Evolutionary conservation across 92 coral and sea anemone genomes (phyloP), one percentile per base, ranked within the genome.

Genomic region (Pocillopora meandrina): DNA sequence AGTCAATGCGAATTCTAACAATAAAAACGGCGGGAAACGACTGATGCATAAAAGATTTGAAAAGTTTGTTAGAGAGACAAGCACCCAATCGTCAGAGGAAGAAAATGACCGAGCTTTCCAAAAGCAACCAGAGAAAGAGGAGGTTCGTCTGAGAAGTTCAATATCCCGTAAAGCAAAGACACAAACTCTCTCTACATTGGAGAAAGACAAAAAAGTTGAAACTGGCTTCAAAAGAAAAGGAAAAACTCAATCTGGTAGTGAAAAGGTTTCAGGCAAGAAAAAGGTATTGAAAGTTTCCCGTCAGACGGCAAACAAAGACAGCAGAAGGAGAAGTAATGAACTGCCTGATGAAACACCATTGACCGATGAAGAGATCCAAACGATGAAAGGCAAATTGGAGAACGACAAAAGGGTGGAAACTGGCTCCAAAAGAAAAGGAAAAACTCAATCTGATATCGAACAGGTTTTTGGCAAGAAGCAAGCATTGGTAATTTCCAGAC

Each of bases 331-430:
- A 15, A 26, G 20, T 31, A 56, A 35, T 21, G 65, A 6, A 16
- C 9, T 61, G n/a, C 18, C 72, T 73, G 85, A 78, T 60, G 95
- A 68, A 26, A 76, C 52, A 13, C 74, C 73, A 0, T 93, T 94
- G 94, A 71, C 69, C 8, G 90, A 82, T 2, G 92, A 93, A 4
- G 96, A 93, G 79, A 79, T 90, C 55, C 65, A 85, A 19, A 42
- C 52, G 5, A 3, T 42, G 52, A 42, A 42, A 7, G 52, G 52
- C 52, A 42, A 3, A 42, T 42, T 42, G 52, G 52, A 42, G 52
- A 7, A 42, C 52, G 52, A 42, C 52, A 7, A 42, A 42, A 42
- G 52, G 56, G 35, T 20, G 56, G 69, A 57, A 16, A 0, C 66
- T 13, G 76, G 57, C 11, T 58, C 42, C 56, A 52, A 20, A 11